Evolutionary conservation across 2,113 vertebrate genomes (phyloP).

Genomic region (Rhinichthys klamathensis): DNA sequence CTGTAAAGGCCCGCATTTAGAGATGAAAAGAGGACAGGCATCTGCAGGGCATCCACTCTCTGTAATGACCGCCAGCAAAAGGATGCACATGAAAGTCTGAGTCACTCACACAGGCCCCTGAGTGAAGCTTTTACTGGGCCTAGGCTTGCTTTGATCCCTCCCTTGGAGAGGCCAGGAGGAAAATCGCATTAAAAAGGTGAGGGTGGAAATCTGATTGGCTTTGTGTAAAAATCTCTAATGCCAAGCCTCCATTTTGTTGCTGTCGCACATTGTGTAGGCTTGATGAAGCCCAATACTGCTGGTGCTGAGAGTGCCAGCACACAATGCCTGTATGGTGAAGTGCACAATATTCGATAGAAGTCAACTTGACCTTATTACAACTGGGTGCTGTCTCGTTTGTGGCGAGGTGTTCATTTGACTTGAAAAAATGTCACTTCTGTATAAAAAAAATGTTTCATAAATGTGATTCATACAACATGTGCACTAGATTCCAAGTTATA

Average conservation of each 20-base stretch:
- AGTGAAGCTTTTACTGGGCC: slow-evolving; percentile 58
- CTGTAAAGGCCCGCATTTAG: slow-evolving; percentile 41
- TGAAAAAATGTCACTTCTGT: background rate
- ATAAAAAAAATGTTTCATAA: no score
- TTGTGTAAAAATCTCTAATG: slow-evolving; percentile 53
- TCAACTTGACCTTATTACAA: slow-evolving; percentile 40
- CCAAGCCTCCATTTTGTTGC: slow-evolving; percentile 49
- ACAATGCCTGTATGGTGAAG: background rate
- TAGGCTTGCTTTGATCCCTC: slow-evolving; percentile 66
- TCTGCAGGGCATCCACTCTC: slow-evolving; percentile 56
- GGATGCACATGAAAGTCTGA: slow-evolving; percentile 60
- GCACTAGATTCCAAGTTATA: background rate
- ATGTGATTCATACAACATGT: background rate
- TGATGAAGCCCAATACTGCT: background rate
- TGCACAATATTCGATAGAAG: background rate
- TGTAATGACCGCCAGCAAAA: slow-evolving; percentile 56
- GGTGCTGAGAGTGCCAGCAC: background rate
- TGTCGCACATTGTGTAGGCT: slow-evolving; percentile 14
- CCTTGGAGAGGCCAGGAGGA: slow-evolving; percentile 45
- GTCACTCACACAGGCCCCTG: slow-evolving; percentile 57
- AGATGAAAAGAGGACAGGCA: slow-evolving; percentile 56
- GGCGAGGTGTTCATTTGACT: background rate
- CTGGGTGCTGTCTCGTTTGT: background rate
- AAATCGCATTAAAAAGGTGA: slow-evolving; percentile 55
- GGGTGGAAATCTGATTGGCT: slow-evolving; percentile 36